phyloP scores from a whole-genome alignment of 1,140 invertebrate species.

The Sycophila sp. region DNA sequence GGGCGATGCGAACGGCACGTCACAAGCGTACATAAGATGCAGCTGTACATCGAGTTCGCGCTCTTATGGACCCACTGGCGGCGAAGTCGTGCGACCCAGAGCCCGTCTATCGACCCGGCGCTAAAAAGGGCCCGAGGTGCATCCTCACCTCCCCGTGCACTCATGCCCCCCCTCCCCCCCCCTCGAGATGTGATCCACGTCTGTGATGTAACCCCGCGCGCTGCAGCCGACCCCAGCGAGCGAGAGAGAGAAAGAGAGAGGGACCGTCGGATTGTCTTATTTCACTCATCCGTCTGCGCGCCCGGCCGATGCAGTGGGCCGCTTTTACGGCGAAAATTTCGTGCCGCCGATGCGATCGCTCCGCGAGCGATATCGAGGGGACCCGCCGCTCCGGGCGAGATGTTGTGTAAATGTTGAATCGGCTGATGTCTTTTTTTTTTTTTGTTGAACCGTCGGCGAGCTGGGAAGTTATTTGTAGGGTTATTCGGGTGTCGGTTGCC shows the following conservation, averaged over 20 bases:
- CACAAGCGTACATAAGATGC: too few relatives aligned
- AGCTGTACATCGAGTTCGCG: too few relatives aligned
- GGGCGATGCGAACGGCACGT: too few relatives aligned
- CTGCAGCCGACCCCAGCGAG: too few relatives aligned
- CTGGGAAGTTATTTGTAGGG: neutral
- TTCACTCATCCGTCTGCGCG: conserved; percentile 40
- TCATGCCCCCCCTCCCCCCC: too few relatives aligned
- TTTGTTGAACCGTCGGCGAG: neutral
- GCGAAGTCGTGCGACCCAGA: conserved; percentile 67
- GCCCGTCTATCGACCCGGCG: conserved; percentile 60
- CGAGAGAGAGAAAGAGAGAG: too few relatives aligned
- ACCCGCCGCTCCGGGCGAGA: neutral
- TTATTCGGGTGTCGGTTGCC: too few relatives aligned
- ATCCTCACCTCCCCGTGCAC: conserved; percentile 38
- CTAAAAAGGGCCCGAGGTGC: conserved; percentile 17
- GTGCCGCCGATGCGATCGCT: conserved; percentile 25
- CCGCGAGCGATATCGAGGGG: conserved; percentile 9
- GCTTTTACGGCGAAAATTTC: too few relatives aligned
- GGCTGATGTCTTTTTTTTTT: neutral
- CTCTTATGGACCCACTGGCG: too few relatives aligned
- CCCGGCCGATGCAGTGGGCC: neutral
- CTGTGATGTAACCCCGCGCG: conserved; percentile 60
- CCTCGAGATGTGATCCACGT: conserved; percentile 56
- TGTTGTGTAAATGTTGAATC: conserved; percentile 23
- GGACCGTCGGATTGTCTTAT: conserved; percentile 53